Evolutionary conservation across 2,888 invertebrate species (phyloP), one percentile per base, ranked within the genome.

Genomic region (Caenorhabditis virilis): DNA sequence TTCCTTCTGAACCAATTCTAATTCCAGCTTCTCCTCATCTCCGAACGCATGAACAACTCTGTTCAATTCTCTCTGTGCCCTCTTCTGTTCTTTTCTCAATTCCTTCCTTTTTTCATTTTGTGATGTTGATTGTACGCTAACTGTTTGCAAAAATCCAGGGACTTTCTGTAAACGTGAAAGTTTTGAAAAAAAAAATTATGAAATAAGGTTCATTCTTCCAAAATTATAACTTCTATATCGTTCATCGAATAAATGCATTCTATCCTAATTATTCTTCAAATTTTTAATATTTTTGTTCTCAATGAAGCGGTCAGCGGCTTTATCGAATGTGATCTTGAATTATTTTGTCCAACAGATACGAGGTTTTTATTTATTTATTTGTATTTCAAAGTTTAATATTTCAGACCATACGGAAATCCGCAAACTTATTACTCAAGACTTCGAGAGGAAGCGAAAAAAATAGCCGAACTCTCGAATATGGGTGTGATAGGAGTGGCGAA

Each of bases 41-140:
- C 67, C 70, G 41, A 63, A 88, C 82, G 82, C 90, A 91, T 84
- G 92, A 92, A 83, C 91, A 92, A 83, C 92, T 91, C 84, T 91
- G 26, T 59, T 70, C 59, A 74, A 38, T 33, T 77, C 74, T 41
- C 63, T 50, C 36, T 65, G 35, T 15, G 61, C 51, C 30, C 69
- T 46, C 46, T 76, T 74, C 48, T 76, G 66, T 52, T 77, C 75
- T 51, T 74, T 78, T 36, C 72, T 62, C 54, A 71, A 46, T 16
- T 73, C 75, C 33, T 68, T 59, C 23, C 71, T 54, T 45, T 63
- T 55, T n/a, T 69, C 64, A 9, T 64, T 68, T 48, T 78, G 65
- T 9, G 65, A 49, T 27, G 66, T 67, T 56, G 76, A 56, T 54
- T 75, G 73, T 11, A 78, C 72, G 6, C 66, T 68, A 27, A 78